Evolutionary conservation across 1,140 invertebrate genomes (phyloP).

Genomic region (Planococcus citri): DNA sequence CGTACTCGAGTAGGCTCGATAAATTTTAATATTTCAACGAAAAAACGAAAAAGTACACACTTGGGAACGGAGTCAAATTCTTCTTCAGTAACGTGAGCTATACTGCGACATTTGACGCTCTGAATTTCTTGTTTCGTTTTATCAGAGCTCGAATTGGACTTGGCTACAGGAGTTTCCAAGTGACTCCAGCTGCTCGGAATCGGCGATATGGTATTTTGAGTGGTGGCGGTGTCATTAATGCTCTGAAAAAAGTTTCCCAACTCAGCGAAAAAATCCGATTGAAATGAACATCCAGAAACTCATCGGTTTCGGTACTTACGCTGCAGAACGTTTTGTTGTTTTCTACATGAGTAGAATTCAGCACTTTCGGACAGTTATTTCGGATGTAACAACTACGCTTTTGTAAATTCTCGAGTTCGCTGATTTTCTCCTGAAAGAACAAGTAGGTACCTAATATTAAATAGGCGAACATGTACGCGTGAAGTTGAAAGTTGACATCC

Average conservation of each 20-base stretch:
- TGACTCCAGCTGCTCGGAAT: neutral
- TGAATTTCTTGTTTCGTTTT: neutral
- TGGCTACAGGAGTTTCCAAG: neutral
- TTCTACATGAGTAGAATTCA: neutral
- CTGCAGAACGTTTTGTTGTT: neutral
- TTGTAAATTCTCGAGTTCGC: neutral
- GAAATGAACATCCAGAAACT: too few species aligned
- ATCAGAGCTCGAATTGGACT: neutral
- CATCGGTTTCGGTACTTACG: neutral
- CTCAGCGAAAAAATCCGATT: too few species aligned
- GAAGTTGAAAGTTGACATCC: too few species aligned
- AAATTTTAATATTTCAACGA: neutral
- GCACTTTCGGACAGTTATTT: neutral
- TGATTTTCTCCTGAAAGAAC: neutral
- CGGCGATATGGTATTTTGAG: neutral
- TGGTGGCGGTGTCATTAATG: neutral
- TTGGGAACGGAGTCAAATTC: neutral
- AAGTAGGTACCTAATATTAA: neutral
- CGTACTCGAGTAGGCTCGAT: too few species aligned
- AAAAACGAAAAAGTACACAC: neutral
- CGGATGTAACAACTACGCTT: neutral
- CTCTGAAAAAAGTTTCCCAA: too few species aligned
- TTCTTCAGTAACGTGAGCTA: neutral
- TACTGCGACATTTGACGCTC: neutral
- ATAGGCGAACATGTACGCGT: too few species aligned